phyloP scores from a whole-genome alignment of 2,888 invertebrate genomes.

The Acleris holmiana region DNA sequence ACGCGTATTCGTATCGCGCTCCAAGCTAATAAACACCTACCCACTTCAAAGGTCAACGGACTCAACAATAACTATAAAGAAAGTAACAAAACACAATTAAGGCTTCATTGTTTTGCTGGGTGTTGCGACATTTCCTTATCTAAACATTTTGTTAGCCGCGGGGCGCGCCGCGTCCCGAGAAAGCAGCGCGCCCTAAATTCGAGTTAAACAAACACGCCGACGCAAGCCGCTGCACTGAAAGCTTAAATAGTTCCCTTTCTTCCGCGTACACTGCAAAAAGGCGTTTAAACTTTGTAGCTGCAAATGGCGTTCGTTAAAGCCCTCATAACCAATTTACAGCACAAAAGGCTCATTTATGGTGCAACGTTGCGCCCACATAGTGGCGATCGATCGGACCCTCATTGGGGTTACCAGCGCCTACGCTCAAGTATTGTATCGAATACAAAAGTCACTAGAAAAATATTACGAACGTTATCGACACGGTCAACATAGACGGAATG shows the following conservation, averaged over 20 bases:
- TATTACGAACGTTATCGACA: constrained; percentile 29
- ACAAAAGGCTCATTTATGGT: constrained; percentile 78
- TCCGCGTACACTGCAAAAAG: constrained; percentile 46
- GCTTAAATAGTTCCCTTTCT: constrained; percentile 39
- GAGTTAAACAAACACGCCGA: constrained; percentile 56
- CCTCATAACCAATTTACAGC: constrained; percentile 74
- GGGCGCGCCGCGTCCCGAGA: constrained; percentile 46
- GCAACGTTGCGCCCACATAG: constrained; percentile 71
- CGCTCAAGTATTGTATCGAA: constrained; percentile 50
- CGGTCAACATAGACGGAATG: constrained; percentile 51
- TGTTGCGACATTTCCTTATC: constrained; percentile 75
- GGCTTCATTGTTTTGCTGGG: constrained; percentile 72
- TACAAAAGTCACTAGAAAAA: constrained; percentile 35
- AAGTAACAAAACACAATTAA: constrained; percentile 72
- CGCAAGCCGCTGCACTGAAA: constrained; percentile 38
- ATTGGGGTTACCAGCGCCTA: constrained; percentile 69
- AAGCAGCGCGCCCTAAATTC: constrained; percentile 57
- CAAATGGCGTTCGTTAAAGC: constrained; percentile 73
- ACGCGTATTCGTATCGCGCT: constrained; percentile 29
- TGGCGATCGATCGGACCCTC: constrained; percentile 75
- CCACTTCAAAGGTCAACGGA: constrained; percentile 58
- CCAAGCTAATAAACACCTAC: constrained; percentile 55
- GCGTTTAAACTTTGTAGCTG: constrained; percentile 65
- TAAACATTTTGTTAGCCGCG: constrained; percentile 60
- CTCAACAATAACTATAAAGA: constrained; percentile 59